Evolutionary conservation across 2,888 invertebrate genomes (phyloP).

Genomic region (Eristalinus aeneus): DNA sequence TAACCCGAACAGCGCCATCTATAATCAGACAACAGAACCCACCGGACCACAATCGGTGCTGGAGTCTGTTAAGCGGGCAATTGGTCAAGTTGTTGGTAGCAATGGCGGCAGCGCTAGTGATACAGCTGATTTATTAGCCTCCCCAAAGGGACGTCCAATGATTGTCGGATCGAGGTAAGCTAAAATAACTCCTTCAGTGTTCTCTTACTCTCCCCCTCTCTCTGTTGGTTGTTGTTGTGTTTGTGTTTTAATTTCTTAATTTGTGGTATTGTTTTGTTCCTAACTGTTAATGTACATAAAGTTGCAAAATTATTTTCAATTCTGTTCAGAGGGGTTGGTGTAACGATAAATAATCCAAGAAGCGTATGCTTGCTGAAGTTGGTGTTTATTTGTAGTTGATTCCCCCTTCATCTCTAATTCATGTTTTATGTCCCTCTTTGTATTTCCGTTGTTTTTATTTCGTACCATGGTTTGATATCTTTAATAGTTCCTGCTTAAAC

Average conservation of each 20-base stretch:
- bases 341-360: conserved; percentile 40
- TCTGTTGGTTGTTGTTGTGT: not conserved
- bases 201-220: not conserved
- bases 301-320: conserved; percentile 7
- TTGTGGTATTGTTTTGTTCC: not conserved
- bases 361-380: conserved; percentile 38
- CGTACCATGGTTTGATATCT: too few relatives aligned
- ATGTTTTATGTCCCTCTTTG: conserved; percentile 11
- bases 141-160: conserved; percentile 77
- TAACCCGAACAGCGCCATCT: conserved; percentile 78
- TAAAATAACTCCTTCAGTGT: not conserved
- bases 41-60: conserved; percentile 79
- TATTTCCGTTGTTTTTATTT: not conserved
- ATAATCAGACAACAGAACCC: conserved; percentile 81
- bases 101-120: conserved; percentile 72
- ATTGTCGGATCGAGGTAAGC: conserved; percentile 81
- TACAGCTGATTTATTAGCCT: conserved; percentile 78
- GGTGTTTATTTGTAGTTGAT: conserved; percentile 41
- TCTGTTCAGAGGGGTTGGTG: conserved; percentile 60
- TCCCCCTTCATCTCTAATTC: conserved; percentile 21
- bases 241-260: not conserved
- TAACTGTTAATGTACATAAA: not conserved
- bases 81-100: conserved; percentile 80
- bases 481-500: not conserved
- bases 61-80: conserved; percentile 79